Evolutionary conservation across 1,140 invertebrate species (phyloP).

Genomic region (Orchestia grillus): DNA sequence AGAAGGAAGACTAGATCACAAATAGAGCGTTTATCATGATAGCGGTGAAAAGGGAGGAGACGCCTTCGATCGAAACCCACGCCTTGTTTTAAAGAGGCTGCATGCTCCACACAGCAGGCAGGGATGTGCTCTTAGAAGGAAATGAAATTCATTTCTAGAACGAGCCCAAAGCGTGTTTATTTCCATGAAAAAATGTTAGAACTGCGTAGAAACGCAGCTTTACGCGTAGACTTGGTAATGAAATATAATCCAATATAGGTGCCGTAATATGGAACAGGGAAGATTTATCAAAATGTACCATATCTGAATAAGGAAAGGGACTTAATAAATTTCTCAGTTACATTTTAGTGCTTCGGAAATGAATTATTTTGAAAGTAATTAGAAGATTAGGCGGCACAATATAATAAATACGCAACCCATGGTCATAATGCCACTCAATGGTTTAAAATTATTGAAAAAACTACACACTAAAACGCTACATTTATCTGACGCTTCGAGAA

Average conservation of each 20-base stretch:
- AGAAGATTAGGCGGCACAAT: too few relatives aligned
- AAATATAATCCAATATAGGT: background rate
- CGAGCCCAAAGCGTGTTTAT: background rate
- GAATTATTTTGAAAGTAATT: too few relatives aligned
- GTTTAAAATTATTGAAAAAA: too few relatives aligned
- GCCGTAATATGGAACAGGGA: background rate
- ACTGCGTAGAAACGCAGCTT: background rate
- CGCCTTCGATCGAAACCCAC: background rate
- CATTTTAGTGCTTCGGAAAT: too few relatives aligned
- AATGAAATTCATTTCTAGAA: background rate
- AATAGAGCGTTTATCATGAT: background rate
- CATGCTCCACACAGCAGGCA: background rate
- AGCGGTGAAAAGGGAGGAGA: slow-evolving; percentile 16
- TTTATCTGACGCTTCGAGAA: too few relatives aligned
- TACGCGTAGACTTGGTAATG: background rate
- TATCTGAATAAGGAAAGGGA: background rate
- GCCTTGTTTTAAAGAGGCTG: background rate
- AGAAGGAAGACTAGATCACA: background rate
- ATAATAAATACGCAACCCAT: too few relatives aligned
- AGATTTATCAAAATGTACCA: background rate
- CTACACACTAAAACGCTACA: too few relatives aligned
- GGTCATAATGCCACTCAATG: too few relatives aligned
- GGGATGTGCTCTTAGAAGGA: background rate
- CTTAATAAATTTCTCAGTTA: too few relatives aligned
- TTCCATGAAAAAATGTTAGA: background rate